Conservation (phyloP, 2,888 invertebrate species). For the Gonocerus acuteangulatus region DNA sequence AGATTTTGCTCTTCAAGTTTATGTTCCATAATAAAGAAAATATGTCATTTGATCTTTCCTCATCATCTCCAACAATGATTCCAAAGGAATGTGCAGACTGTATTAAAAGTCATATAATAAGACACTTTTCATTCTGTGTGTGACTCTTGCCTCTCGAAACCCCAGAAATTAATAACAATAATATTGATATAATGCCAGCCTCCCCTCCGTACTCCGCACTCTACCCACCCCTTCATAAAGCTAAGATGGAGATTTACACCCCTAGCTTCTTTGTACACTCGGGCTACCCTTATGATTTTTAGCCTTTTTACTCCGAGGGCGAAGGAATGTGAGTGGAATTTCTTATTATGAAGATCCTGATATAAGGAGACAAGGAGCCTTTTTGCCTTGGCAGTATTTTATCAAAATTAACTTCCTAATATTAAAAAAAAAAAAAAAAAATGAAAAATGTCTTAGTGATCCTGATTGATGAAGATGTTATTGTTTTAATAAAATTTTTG, state of each 20-base stretch:
- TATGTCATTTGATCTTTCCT: no score
- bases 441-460: no score
- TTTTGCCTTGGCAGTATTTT: background rate
- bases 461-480: no score
- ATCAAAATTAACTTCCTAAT: constrained; percentile 7
- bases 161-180: constrained; percentile 11
- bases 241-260: constrained; percentile 21
- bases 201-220: background rate
- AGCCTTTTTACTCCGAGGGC: constrained; percentile 7
- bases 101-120: background rate
- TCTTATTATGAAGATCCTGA: constrained; percentile 23
- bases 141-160: background rate
- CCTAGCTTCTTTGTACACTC: background rate
- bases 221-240: constrained; percentile 6
- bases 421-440: no score
- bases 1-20: no score
- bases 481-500: no score
- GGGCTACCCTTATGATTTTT: constrained; percentile 10
- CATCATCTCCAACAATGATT: no score
- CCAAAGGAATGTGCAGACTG: background rate
- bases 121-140: background rate
- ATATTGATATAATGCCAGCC: constrained; percentile 10
- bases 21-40: no score
- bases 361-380: constrained; percentile 13
- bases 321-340: constrained; percentile 21